Percentiles rank a stretch among this genome's conserved stretches.
Conservation (phyloP, 2,113 vertebrate genomes). For the Electrona antarctica region DNA sequence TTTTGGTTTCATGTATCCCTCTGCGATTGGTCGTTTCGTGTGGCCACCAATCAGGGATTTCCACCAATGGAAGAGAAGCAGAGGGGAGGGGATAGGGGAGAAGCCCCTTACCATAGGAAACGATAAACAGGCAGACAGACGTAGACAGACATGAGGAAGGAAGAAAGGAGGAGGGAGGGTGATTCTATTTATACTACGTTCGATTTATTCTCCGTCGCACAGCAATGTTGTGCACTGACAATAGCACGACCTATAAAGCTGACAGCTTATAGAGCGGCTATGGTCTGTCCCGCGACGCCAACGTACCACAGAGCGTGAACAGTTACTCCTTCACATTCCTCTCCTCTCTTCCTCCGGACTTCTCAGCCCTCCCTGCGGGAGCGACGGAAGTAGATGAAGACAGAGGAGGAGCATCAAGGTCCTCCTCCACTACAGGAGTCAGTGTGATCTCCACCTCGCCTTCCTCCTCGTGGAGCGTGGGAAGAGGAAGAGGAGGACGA, state of each 20-base stretch:
- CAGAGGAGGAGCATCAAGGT: not conserved
- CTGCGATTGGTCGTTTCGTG: slow-evolving; percentile 35
- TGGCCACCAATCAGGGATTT: slow-evolving; percentile 54
- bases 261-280: no score
- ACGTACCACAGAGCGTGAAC: no score
- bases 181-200: no score
- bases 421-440: slow-evolving; percentile 60
- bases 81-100: slow-evolving; percentile 10
- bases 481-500: slow-evolving; percentile 24
- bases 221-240: no score
- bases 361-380: not conserved
- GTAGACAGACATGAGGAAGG: not conserved
- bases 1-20: slow-evolving; percentile 66
- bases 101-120: slow-evolving; percentile 7
- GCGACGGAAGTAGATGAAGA: not conserved
- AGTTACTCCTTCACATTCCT: not conserved
- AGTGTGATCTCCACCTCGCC: slow-evolving; percentile 71
- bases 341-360: slow-evolving; percentile 1
- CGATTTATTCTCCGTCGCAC: no score
- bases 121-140: not conserved
- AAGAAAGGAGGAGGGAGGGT: not conserved
- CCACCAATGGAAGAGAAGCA: slow-evolving; percentile 46
- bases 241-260: no score
- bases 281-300: no score
- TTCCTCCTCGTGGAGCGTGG: slow-evolving; percentile 59